A percentile compares a stretch with the other conserved stretches of the same genome.
Conservation (phyloP, 2,888 invertebrate species). For the Tachina lurida region DNA sequence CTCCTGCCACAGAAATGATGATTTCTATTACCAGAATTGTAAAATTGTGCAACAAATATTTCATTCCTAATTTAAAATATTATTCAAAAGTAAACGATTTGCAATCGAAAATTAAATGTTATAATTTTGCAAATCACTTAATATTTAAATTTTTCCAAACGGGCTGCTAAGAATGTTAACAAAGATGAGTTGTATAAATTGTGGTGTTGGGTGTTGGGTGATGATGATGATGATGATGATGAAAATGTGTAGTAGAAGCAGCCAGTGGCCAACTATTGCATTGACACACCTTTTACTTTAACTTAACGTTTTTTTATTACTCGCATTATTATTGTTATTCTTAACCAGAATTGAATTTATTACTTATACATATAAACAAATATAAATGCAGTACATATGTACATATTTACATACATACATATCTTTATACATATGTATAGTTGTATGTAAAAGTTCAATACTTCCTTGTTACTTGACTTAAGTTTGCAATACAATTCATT, state of each 20-base stretch:
- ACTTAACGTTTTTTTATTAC: conserved; percentile 55
- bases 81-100: background rate
- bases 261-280: conserved; percentile 49
- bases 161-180: background rate
- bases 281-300: conserved; percentile 69
- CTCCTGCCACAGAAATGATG: too few relatives aligned
- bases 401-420: background rate
- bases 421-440: background rate
- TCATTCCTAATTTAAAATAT: too few relatives aligned
- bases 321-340: conserved; percentile 61
- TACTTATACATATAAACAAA: background rate
- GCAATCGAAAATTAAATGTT: background rate
- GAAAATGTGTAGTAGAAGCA: conserved; percentile 46
- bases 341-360: conserved; percentile 69
- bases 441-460: conserved; percentile 56
- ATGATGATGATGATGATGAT: conserved; percentile 41
- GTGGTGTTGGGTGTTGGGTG: conserved; percentile 14
- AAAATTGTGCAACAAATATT: too few relatives aligned
- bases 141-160: conserved; percentile 16
- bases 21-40: too few relatives aligned
- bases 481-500: conserved; percentile 22
- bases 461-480: conserved; percentile 60
- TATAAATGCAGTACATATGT: background rate
- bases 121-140: background rate
- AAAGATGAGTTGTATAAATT: conserved; percentile 27